Conservation (phyloP, 2,113 vertebrate species). For the Callionymus lyra region DNA sequence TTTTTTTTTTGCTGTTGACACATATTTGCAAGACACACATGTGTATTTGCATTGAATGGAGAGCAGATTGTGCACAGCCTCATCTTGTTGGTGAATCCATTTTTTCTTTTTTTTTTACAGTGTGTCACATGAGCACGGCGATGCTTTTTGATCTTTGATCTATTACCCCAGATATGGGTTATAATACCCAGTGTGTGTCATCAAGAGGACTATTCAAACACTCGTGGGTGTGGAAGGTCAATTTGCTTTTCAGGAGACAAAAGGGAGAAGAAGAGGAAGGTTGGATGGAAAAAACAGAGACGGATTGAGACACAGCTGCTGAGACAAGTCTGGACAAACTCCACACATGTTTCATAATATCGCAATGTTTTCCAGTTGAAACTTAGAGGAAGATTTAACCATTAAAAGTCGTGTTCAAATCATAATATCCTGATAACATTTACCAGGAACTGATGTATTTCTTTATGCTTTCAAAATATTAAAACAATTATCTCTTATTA, state of each 20-base stretch:
- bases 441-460: too few relatives aligned
- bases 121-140: too few relatives aligned
- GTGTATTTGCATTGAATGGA: conserved; percentile 22
- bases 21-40: conserved; percentile 24
- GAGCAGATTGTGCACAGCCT: conserved; percentile 2
- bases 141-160: background rate
- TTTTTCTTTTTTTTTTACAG: too few relatives aligned
- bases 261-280: conserved; percentile 6
- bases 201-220: conserved; percentile 8
- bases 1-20: conserved; percentile 8
- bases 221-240: conserved; percentile 30
- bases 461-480: too few relatives aligned
- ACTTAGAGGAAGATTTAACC: too few relatives aligned
- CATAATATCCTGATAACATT: too few relatives aligned
- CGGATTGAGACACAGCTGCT: conserved; percentile 14
- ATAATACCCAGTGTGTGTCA: conserved; percentile 7
- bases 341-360: too few relatives aligned
- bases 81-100: background rate
- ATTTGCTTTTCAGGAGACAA: conserved; percentile 30
- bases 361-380: too few relatives aligned
- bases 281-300: conserved; percentile 10
- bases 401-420: too few relatives aligned
- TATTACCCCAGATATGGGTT: conserved; percentile 1
- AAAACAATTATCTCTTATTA: too few relatives aligned
- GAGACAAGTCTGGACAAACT: conserved; percentile 31